phyloP scores from a whole-genome alignment of 1,140 invertebrate genomes.

The Hermatobates lingyangjiaoensis region DNA sequence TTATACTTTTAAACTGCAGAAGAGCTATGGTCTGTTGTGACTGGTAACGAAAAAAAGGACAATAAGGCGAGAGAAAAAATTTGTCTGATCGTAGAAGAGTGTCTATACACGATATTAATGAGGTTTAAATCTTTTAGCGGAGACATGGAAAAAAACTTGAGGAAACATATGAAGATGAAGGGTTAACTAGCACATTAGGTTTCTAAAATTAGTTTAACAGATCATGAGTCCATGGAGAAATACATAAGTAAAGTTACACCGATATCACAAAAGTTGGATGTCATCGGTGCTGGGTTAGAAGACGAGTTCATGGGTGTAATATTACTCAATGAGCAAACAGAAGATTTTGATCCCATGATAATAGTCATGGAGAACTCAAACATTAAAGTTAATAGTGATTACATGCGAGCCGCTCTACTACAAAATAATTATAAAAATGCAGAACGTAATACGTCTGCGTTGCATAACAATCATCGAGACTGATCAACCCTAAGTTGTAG shows the following conservation, averaged over 20 bases:
- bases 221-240: background rate
- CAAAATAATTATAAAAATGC: background rate
- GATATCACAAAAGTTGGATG: background rate
- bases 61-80: background rate
- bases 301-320: conserved; percentile 5
- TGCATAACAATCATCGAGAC: background rate
- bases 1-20: no score
- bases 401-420: background rate
- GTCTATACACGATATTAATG: no score
- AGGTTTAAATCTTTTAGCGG: background rate
- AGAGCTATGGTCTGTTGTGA: no score
- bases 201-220: background rate
- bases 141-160: conserved; percentile 1
- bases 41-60: no score
- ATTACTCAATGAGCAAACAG: background rate
- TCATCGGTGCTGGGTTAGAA: conserved; percentile 1
- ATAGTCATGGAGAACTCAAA: background rate
- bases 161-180: background rate
- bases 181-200: background rate
- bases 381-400: conserved; percentile 3
- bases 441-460: background rate
- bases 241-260: conserved; percentile 2
- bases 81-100: background rate
- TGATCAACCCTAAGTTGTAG: background rate
- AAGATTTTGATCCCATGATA: conserved; percentile 5